Conservation (phyloP, 2,113 vertebrate genomes). For the Acanthochromis polyacanthus region DNA sequence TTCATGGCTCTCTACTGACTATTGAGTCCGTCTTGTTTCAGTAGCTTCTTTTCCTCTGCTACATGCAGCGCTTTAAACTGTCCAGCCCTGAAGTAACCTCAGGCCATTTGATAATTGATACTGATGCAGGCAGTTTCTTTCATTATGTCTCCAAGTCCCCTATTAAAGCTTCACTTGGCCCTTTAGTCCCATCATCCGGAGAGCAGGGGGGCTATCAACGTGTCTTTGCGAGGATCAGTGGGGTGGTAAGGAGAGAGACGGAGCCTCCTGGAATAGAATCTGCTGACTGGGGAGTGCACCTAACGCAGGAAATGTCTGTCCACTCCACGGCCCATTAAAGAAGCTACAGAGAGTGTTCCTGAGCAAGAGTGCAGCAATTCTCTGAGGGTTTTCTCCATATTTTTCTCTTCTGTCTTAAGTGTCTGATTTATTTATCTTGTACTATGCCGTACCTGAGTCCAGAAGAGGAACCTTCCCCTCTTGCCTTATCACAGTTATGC, state of each 20-base stretch:
- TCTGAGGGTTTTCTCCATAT: constrained; percentile 28
- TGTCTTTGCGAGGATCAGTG: constrained; percentile 49
- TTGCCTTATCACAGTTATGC: neutral
- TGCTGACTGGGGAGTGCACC: constrained; percentile 72
- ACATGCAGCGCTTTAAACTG: constrained; percentile 17
- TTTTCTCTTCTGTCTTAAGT: constrained; percentile 45
- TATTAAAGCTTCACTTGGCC: constrained; percentile 64
- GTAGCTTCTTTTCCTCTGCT: neutral
- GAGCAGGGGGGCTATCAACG: constrained; percentile 63
- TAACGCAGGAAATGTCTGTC: constrained; percentile 60
- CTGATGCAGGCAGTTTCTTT: constrained; percentile 60
- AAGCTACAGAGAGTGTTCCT: constrained; percentile 51
- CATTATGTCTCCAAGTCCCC: constrained; percentile 52
- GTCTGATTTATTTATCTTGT: constrained; percentile 62
- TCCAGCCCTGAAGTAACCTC: constrained; percentile 33
- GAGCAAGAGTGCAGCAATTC: constrained; percentile 44
- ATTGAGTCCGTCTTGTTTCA: constrained; percentile 1
- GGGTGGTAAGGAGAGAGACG: constrained; percentile 22
- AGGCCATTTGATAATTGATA: constrained; percentile 73
- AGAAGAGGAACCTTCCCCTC: neutral
- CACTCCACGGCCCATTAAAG: constrained; percentile 64
- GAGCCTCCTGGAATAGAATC: constrained; percentile 75
- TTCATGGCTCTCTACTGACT: constrained; percentile 21
- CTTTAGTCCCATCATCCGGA: constrained; percentile 47
- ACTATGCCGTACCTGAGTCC: constrained; percentile 31